Evolutionary conservation across 1,140 invertebrate species (phyloP).

Genomic region (Aphelenchoides fujianensis): DNA sequence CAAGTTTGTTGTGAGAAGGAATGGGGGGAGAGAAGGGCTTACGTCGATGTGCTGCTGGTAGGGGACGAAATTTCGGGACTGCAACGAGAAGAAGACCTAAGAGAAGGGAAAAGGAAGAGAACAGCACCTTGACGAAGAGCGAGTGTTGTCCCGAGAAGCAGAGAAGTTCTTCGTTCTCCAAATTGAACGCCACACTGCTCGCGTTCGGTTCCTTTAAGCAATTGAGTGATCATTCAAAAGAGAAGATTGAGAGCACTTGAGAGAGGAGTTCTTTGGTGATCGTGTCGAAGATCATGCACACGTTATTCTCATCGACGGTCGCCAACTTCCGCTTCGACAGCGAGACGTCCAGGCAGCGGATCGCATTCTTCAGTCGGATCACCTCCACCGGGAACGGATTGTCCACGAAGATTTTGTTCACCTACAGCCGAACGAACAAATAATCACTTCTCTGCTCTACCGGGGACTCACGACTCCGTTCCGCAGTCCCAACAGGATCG

Average conservation of each 20-base stretch:
- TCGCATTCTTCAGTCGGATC: slow-evolving; percentile 75
- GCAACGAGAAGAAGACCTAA: too few relatives aligned
- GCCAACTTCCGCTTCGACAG: slow-evolving; percentile 69
- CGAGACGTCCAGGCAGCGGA: slow-evolving; percentile 74
- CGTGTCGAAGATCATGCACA: slow-evolving; percentile 79
- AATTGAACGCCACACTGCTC: slow-evolving; percentile 92
- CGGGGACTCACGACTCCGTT: slow-evolving; percentile 77
- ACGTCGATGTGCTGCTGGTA: slow-evolving; percentile 83
- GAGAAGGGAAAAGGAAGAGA: too few relatives aligned
- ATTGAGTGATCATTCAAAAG: slow-evolving; percentile 35
- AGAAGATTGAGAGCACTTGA: slow-evolving; percentile 67
- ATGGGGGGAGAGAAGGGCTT: slow-evolving; percentile 41
- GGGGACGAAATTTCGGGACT: slow-evolving; percentile 76
- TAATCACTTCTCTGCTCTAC: too few relatives aligned
- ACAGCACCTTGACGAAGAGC: slow-evolving; percentile 83
- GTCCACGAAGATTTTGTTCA: slow-evolving; percentile 83
- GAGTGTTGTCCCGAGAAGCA: slow-evolving; percentile 82
- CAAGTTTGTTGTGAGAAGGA: slow-evolving; percentile 17
- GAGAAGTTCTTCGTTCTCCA: slow-evolving; percentile 85
- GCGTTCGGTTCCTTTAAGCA: slow-evolving; percentile 82
- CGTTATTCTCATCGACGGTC: slow-evolving; percentile 84
- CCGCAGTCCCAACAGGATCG: slow-evolving; percentile 80
- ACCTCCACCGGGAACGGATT: slow-evolving; percentile 82
- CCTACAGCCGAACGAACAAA: slow-evolving; percentile 65
- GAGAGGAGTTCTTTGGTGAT: slow-evolving; percentile 72